Evolutionary conservation across 2,888 invertebrate genomes (phyloP).

Genomic region (Trissolcus brochymenae): DNA sequence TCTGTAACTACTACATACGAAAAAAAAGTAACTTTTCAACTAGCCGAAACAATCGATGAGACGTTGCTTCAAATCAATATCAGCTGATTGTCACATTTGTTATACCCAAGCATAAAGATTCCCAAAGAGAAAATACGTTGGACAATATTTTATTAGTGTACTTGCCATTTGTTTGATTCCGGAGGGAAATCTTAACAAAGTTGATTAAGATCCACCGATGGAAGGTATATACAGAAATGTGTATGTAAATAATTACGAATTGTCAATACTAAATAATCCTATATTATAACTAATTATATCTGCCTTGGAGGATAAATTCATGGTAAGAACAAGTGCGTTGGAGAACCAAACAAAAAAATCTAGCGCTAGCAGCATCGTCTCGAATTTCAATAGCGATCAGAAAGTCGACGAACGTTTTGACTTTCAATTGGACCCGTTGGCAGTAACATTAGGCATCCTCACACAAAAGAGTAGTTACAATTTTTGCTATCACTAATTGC

Average conservation of each 20-base stretch:
- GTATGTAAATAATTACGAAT: constrained; percentile 69
- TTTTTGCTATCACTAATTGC: constrained; percentile 52
- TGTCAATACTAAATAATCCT: constrained; percentile 63
- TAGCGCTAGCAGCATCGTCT: constrained; percentile 45
- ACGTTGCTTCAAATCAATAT: constrained; percentile 6
- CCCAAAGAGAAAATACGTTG: constrained; percentile 16
- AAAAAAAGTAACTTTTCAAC: not conserved
- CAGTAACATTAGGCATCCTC: constrained; percentile 49
- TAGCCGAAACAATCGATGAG: not conserved
- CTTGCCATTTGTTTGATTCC: constrained; percentile 20
- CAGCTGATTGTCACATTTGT: not conserved
- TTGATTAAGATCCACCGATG: constrained; percentile 46
- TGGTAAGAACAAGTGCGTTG: constrained; percentile 29
- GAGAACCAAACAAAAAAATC: constrained; percentile 25
- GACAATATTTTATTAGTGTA: constrained; percentile 50
- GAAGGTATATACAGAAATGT: constrained; percentile 31
- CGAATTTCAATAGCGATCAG: constrained; percentile 38
- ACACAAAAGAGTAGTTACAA: constrained; percentile 47
- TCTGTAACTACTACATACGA: not conserved
- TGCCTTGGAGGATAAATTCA: constrained; percentile 46
- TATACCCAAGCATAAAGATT: constrained; percentile 6
- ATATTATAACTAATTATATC: constrained; percentile 46
- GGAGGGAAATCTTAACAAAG: constrained; percentile 26
- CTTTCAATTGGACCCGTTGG: constrained; percentile 38
- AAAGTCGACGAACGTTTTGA: constrained; percentile 36